A percentile compares a stretch with the other conserved stretches of the same genome.
phyloP scores from a whole-genome alignment of 1,140 invertebrate genomes.

The Cyphomyrmex costatus region DNA sequence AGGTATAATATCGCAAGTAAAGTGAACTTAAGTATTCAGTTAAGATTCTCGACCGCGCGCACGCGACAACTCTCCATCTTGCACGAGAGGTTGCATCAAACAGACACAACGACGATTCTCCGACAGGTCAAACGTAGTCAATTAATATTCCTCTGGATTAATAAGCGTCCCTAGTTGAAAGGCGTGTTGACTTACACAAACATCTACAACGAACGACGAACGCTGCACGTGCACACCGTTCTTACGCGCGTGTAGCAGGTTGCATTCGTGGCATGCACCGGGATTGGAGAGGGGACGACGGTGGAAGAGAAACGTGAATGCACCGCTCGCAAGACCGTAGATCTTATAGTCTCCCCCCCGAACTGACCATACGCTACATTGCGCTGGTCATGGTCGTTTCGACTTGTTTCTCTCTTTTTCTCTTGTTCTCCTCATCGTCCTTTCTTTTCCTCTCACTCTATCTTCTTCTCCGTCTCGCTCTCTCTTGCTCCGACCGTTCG shows the following conservation, averaged over 20 bases:
- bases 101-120: conserved; percentile 17
- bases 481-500: conserved; percentile 47
- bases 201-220: background rate
- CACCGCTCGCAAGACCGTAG: conserved; percentile 47
- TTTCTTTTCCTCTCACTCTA: conserved; percentile 66
- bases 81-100: conserved; percentile 28
- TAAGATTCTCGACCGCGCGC: background rate
- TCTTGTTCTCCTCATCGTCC: conserved; percentile 61
- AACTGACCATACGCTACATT: conserved; percentile 84
- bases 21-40: background rate
- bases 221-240: conserved; percentile 11
- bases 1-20: background rate
- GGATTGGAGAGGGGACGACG: background rate
- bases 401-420: conserved; percentile 68
- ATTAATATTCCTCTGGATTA: conserved; percentile 50
- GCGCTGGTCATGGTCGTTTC: conserved; percentile 83
- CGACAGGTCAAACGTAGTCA: conserved; percentile 28
- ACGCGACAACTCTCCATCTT: conserved; percentile 7
- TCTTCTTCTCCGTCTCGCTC: conserved; percentile 61
- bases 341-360: conserved; percentile 65
- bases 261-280: conserved; percentile 31
- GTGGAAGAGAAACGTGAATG: conserved; percentile 61
- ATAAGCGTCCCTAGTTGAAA: conserved; percentile 46
- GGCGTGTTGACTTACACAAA: conserved; percentile 6
- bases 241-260: conserved; percentile 34